Conservation (phyloP, 2,888 invertebrate genomes). For the Drosophila basisetae region DNA sequence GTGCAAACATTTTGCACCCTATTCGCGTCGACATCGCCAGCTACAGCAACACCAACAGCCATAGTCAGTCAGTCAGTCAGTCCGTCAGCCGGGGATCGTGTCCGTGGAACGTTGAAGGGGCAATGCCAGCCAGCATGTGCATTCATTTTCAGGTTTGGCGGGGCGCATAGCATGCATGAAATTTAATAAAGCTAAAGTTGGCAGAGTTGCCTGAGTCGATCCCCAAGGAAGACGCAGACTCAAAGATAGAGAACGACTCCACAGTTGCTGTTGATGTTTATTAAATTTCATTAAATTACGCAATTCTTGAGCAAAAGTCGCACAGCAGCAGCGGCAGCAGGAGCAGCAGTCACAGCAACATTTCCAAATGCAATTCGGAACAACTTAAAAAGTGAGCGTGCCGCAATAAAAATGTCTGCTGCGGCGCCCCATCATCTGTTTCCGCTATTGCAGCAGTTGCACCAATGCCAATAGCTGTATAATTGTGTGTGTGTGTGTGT, state of each 20-base stretch:
- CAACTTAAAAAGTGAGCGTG: constrained; percentile 80
- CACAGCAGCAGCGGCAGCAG: constrained; percentile 23
- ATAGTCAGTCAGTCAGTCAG: constrained; percentile 14
- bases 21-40: constrained; percentile 58
- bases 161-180: constrained; percentile 74
- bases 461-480: constrained; percentile 39
- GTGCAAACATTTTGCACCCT: constrained; percentile 81
- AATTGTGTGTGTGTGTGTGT: constrained; percentile 21
- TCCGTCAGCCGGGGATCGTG: not conserved
- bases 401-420: constrained; percentile 80
- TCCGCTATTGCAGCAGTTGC: constrained; percentile 47
- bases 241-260: constrained; percentile 33
- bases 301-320: constrained; percentile 69
- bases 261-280: constrained; percentile 77
- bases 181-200: constrained; percentile 78
- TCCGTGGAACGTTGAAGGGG: not conserved
- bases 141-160: constrained; percentile 75
- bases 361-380: constrained; percentile 81
- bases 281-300: constrained; percentile 81
- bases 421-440: constrained; percentile 63
- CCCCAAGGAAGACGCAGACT: constrained; percentile 20
- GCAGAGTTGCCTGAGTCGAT: not conserved
- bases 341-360: constrained; percentile 55
- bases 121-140: constrained; percentile 51
- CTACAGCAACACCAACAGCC: constrained; percentile 13